phyloP scores from a whole-genome alignment of 2,797 vertebrate genomes.

The Rhinichthys osculus region DNA sequence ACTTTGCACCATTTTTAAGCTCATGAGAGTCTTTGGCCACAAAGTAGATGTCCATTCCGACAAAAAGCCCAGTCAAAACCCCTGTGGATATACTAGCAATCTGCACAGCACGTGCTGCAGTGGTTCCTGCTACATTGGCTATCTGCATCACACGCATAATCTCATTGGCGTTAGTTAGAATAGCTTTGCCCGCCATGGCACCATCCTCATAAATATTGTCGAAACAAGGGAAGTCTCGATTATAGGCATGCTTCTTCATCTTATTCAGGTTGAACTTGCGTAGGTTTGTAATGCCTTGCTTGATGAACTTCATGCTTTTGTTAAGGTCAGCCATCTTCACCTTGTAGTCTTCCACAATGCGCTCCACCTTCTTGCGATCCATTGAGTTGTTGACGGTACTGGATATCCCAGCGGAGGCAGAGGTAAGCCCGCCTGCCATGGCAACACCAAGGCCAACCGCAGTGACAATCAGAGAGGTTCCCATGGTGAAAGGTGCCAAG shows the following conservation, averaged over 20 bases:
- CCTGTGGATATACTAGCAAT: constrained; percentile 80
- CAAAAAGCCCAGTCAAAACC: constrained; percentile 77
- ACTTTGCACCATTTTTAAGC: constrained; percentile 82
- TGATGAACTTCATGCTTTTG: constrained; percentile 80
- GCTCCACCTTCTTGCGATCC: constrained; percentile 82
- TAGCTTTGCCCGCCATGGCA: constrained; percentile 79
- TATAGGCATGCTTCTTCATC: constrained; percentile 74
- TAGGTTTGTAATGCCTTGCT: constrained; percentile 81
- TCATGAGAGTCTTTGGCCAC: constrained; percentile 82
- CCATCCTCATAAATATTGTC: constrained; percentile 77
- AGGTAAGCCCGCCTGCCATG: constrained; percentile 77
- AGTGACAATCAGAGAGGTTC: constrained; percentile 78
- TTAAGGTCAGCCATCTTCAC: constrained; percentile 79
- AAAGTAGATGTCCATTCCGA: constrained; percentile 83
- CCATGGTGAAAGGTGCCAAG: constrained; percentile 79
- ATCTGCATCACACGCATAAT: constrained; percentile 82
- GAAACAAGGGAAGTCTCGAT: constrained; percentile 74
- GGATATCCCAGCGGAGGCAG: constrained; percentile 77
- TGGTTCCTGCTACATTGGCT: constrained; percentile 79
- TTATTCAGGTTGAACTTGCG: constrained; percentile 75
- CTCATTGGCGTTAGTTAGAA: constrained; percentile 79
- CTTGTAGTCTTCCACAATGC: constrained; percentile 79
- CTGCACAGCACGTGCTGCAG: constrained; percentile 79
- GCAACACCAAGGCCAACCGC: constrained; percentile 78
- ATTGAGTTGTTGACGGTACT: constrained; percentile 79